Percentiles rank a stretch among this genome's conserved stretches.
phyloP scores from a whole-genome alignment of 2,797 vertebrate species.

The Brotogeris chrysoptera region DNA sequence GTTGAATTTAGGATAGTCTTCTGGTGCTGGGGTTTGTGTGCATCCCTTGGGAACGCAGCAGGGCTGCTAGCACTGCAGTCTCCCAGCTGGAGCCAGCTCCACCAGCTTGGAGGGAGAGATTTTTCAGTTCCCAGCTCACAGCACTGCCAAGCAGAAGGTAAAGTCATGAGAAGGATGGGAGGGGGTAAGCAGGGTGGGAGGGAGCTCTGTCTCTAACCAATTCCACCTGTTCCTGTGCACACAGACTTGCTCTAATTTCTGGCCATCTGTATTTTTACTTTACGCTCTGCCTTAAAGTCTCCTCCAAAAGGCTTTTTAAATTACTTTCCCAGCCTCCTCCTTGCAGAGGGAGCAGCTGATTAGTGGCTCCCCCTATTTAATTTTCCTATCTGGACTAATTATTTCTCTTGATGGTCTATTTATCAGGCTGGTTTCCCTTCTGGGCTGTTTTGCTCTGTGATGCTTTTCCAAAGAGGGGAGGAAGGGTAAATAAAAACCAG shows the following conservation, averaged over 20 bases:
- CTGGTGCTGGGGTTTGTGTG: background rate
- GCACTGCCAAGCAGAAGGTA: constrained; percentile 32
- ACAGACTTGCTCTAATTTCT: constrained; percentile 40
- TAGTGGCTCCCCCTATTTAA: constrained; percentile 50
- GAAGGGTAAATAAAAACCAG: constrained; percentile 65
- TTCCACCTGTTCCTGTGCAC: constrained; percentile 50
- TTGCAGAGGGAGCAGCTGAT: constrained; percentile 45
- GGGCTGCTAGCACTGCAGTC: background rate
- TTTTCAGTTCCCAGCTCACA: background rate
- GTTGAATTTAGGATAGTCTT: background rate
- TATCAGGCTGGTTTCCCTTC: constrained; percentile 51
- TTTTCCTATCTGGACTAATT: constrained; percentile 65
- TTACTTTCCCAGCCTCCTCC: constrained; percentile 48
- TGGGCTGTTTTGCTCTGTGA: constrained; percentile 20
- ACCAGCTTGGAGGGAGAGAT: background rate
- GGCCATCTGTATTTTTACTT: constrained; percentile 53
- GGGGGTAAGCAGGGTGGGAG: background rate
- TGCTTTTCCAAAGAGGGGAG: constrained; percentile 39
- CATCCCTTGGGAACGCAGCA: background rate
- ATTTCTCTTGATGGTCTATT: constrained; percentile 68
- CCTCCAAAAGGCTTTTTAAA: constrained; percentile 50
- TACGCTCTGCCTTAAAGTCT: constrained; percentile 39
- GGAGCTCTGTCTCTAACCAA: constrained; percentile 52
- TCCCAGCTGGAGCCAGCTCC: constrained; percentile 3
- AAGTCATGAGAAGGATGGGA: constrained; percentile 9